phyloP scores from a whole-genome alignment of 2,888 invertebrate genomes.

The Eurytoma adleriae region DNA sequence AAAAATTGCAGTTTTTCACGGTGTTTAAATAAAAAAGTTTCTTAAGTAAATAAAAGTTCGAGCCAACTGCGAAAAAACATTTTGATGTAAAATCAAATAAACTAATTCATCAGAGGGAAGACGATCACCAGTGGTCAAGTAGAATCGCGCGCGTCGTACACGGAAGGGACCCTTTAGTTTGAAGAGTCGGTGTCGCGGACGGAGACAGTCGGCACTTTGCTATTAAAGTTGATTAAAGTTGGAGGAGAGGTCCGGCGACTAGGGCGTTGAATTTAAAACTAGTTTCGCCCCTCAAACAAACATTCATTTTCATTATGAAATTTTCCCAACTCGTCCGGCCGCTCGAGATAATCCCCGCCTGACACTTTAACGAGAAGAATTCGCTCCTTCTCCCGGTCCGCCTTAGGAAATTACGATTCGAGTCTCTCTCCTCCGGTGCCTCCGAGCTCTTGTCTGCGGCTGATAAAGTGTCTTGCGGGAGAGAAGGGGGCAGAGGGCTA shows the following conservation, averaged over 20 bases:
- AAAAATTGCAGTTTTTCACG: too few relatives aligned
- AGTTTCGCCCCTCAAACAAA: conserved; percentile 31
- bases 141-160: too few relatives aligned
- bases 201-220: neutral
- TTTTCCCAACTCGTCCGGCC: conserved; percentile 7
- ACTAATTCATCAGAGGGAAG: too few relatives aligned
- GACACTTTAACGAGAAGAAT: conserved; percentile 49
- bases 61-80: too few relatives aligned
- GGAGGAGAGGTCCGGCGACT: conserved; percentile 8
- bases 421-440: neutral
- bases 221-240: conserved; percentile 44
- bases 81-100: too few relatives aligned
- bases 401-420: conserved; percentile 62
- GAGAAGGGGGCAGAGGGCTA: conserved; percentile 1
- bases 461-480: conserved; percentile 60
- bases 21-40: too few relatives aligned
- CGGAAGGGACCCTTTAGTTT: too few relatives aligned
- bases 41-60: too few relatives aligned
- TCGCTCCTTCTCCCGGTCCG: conserved; percentile 22
- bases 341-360: conserved; percentile 29
- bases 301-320: conserved; percentile 46
- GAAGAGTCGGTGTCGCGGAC: neutral
- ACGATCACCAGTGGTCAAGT: too few relatives aligned
- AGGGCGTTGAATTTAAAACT: conserved; percentile 44
- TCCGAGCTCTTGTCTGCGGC: neutral